Conservation (phyloP, 2,888 invertebrate species). For the Stenichneumon culpator region DNA sequence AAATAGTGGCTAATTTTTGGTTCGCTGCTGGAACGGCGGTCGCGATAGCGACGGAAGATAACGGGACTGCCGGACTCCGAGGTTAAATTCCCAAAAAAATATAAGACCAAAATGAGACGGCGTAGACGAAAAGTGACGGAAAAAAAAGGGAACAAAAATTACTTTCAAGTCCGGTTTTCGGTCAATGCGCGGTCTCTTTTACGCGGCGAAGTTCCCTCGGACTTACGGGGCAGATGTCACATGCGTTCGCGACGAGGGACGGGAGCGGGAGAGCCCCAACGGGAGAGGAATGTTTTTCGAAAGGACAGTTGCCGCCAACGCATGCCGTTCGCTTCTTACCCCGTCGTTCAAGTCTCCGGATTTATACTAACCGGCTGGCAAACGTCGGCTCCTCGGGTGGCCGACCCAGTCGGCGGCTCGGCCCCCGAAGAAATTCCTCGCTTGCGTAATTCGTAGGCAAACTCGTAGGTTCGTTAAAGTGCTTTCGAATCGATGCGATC, state of each 20-base stretch:
- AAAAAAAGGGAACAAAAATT: slow-evolving; percentile 27
- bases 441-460: slow-evolving; percentile 80
- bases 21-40: not conserved
- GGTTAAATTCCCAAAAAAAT: slow-evolving; percentile 18
- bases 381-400: slow-evolving; percentile 76
- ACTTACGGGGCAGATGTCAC: slow-evolving; percentile 24
- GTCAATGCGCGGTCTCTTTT: slow-evolving; percentile 55
- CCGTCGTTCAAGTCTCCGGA: slow-evolving; percentile 83
- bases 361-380: slow-evolving; percentile 80
- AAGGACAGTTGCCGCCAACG: slow-evolving; percentile 81
- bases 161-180: slow-evolving; percentile 59
- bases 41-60: not conserved
- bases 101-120: not conserved
- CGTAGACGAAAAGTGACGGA: slow-evolving; percentile 19
- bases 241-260: not conserved
- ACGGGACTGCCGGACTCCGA: slow-evolving; percentile 1
- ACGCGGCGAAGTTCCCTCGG: slow-evolving; percentile 20
- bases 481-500: slow-evolving; percentile 44
- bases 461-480: slow-evolving; percentile 37
- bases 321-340: slow-evolving; percentile 81
- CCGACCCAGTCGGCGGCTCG: slow-evolving; percentile 75
- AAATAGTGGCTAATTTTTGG: not conserved
- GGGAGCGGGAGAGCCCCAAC: not conserved
- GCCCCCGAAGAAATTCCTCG: slow-evolving; percentile 79
- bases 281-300: slow-evolving; percentile 80